phyloP scores from a whole-genome alignment of 2,113 vertebrate genomes.

The Connochaetes taurinus region DNA sequence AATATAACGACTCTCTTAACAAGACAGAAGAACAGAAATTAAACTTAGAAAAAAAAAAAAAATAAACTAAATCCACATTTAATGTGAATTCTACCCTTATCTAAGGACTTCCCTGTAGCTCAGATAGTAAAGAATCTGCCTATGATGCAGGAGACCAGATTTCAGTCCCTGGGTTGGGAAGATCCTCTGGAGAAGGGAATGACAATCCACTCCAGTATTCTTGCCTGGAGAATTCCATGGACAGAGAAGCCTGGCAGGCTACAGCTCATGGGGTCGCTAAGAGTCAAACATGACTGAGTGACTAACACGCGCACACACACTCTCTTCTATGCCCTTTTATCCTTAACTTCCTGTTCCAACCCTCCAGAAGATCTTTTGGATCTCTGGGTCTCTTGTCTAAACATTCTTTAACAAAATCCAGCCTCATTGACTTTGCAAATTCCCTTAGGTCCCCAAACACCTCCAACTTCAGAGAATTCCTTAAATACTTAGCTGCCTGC shows the following conservation, averaged over 20 bases:
- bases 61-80: background rate
- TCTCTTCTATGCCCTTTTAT: background rate
- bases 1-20: background rate
- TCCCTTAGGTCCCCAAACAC: background rate
- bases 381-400: background rate
- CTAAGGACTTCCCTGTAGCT: background rate
- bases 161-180: background rate
- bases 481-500: no score
- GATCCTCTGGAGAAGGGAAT: background rate
- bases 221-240: background rate
- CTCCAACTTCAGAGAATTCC: background rate
- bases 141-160: background rate
- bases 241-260: background rate
- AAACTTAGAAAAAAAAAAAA: background rate
- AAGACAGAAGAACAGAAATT: background rate
- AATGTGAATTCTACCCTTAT: background rate
- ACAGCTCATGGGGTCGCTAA: background rate
- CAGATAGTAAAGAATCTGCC: background rate
- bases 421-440: background rate
- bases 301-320: rapidly evolving
- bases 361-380: background rate
- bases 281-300: background rate
- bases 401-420: background rate
- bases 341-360: background rate
- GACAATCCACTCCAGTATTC: background rate